Evolutionary conservation across 2,113 vertebrate genomes (phyloP).

Genomic region (Solenodon paradoxus): DNA sequence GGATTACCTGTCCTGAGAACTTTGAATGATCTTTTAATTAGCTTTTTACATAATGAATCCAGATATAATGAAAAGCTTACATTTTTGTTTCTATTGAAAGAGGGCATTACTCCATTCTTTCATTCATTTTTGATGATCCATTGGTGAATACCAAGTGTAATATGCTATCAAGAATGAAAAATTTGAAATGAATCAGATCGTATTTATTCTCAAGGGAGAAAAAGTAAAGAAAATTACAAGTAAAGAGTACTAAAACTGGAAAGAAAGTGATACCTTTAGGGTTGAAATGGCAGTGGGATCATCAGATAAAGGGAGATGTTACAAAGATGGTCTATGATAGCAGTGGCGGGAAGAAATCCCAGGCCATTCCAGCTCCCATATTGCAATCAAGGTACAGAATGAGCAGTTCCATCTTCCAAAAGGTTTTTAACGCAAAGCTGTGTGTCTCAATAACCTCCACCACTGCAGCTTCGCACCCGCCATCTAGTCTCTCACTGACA

Average conservation of each 20-base stretch:
- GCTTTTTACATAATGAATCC: background rate
- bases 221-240: background rate
- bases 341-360: background rate
- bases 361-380: background rate
- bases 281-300: background rate
- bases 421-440: background rate
- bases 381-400: background rate
- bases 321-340: background rate
- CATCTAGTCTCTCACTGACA: background rate
- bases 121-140: background rate
- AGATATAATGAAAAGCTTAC: background rate
- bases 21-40: background rate
- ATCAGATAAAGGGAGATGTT: background rate
- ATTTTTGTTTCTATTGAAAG: background rate
- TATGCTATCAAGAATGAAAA: background rate
- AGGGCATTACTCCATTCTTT: background rate
- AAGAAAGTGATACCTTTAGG: background rate
- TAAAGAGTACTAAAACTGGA: background rate
- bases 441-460: background rate
- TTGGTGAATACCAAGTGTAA: background rate
- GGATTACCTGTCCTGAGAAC: background rate
- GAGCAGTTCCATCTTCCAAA: too few species aligned
- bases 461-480: background rate
- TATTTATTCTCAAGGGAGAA: background rate
- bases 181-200: background rate